phyloP scores from a whole-genome alignment of 1,140 invertebrate genomes.

The Fopius arisanus region DNA sequence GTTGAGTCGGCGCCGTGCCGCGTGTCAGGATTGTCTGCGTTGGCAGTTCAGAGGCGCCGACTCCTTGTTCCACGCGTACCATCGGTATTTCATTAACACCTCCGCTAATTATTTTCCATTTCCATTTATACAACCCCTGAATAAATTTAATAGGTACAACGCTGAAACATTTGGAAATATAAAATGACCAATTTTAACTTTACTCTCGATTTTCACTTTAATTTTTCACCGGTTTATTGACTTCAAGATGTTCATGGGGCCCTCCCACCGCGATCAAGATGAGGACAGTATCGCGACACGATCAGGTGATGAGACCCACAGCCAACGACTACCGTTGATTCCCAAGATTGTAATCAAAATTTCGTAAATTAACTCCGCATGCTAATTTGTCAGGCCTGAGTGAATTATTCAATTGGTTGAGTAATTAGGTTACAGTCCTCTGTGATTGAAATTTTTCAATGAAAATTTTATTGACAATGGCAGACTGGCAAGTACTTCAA shows the following conservation, averaged over 20 bases:
- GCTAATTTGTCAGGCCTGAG: background rate
- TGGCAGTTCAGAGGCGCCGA: conserved; percentile 65
- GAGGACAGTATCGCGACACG: conserved; percentile 31
- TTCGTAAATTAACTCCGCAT: conserved; percentile 11
- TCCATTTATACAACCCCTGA: conserved; percentile 7
- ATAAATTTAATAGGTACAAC: conserved; percentile 15
- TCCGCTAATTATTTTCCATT: conserved; percentile 62
- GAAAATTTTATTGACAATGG: too few relatives aligned
- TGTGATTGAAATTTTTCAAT: too few relatives aligned
- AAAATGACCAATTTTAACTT: background rate
- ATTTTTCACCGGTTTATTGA: background rate
- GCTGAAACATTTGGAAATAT: background rate
- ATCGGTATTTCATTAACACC: conserved; percentile 67
- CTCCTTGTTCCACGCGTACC: conserved; percentile 61
- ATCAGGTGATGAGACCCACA: conserved; percentile 26
- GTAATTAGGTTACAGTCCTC: background rate
- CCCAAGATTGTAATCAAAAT: conserved; percentile 20
- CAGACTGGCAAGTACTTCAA: too few relatives aligned
- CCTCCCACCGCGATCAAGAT: conserved; percentile 31
- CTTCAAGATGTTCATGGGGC: conserved; percentile 23
- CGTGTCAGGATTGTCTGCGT: conserved; percentile 58
- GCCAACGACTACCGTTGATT: conserved; percentile 25
- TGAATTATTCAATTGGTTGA: background rate
- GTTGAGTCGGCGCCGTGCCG: conserved; percentile 60
- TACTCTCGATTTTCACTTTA: background rate